A percentile compares a stretch with the other conserved stretches of the same genome.
Evolutionary conservation across 2,113 vertebrate genomes (phyloP).

Genomic region (Microcebus jonahi): DNA sequence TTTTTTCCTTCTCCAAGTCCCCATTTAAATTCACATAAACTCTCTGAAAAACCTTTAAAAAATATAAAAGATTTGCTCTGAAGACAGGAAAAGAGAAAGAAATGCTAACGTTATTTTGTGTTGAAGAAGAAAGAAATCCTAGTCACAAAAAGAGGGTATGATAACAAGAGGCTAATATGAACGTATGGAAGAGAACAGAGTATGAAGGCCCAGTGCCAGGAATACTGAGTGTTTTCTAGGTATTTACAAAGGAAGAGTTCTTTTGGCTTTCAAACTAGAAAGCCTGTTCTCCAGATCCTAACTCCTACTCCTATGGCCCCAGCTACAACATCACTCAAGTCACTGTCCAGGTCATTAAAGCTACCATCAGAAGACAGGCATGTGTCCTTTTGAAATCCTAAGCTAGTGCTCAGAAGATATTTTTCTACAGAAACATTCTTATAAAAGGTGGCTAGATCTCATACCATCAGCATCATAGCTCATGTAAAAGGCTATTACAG

Average conservation of each 20-base stretch:
- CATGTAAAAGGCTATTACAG: background rate
- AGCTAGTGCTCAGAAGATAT: background rate
- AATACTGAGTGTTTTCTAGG: background rate
- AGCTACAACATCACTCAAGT: background rate
- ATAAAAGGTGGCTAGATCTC: background rate
- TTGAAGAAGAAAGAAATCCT: conserved; percentile 7
- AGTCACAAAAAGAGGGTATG: background rate
- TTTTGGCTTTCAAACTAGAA: background rate
- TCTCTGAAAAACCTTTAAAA: background rate
- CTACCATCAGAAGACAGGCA: background rate
- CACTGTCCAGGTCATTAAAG: background rate
- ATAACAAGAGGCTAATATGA: background rate
- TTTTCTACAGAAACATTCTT: conserved; percentile 1
- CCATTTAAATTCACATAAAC: background rate
- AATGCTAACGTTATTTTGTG: background rate
- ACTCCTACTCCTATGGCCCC: background rate
- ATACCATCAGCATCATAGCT: background rate
- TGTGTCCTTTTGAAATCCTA: background rate
- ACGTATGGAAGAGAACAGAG: background rate
- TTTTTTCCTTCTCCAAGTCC: conserved; percentile 5
- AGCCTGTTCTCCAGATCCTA: background rate
- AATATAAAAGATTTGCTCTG: background rate
- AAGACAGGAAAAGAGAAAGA: background rate
- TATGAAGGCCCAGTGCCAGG: background rate
- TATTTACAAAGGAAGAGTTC: background rate